These are phyloP conservation scores for Numenius phaeopus DNA, from an alignment of 2,797 vertebrate genomes.

Conservation along the genomic window DNA sequence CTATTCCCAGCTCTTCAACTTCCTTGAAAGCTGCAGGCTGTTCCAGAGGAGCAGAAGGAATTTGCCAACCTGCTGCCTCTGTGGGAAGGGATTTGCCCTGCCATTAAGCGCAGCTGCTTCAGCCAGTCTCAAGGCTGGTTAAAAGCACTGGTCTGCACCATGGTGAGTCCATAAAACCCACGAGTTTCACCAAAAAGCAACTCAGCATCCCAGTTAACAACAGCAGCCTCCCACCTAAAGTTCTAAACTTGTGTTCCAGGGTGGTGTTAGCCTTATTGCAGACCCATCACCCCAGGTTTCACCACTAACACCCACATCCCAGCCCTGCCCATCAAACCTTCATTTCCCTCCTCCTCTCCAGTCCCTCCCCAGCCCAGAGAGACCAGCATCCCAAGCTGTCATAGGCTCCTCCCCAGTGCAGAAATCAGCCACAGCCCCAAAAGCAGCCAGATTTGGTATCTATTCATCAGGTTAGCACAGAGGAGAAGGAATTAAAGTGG, in stretches of 20 bases:
- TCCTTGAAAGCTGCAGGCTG: neutral
- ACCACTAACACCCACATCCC: neutral
- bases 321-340: neutral
- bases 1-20: neutral
- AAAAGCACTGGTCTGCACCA: neutral
- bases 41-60: neutral
- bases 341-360: neutral
- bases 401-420: rapidly evolving
- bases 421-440: neutral
- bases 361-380: neutral
- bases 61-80: neutral
- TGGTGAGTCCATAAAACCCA: neutral
- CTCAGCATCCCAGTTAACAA: neutral
- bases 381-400: neutral
- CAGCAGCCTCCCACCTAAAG: neutral
- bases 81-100: neutral
- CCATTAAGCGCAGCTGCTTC: neutral
- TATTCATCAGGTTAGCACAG: neutral
- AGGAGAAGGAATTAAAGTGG: neutral
- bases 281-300: neutral
- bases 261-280: neutral
- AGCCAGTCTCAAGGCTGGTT: neutral
- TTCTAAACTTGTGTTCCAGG: rapidly evolving
- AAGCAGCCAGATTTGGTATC: neutral
- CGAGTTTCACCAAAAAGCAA: neutral